Evolutionary conservation across 2,113 vertebrate species (phyloP).

Genomic region (Athene noctua): DNA sequence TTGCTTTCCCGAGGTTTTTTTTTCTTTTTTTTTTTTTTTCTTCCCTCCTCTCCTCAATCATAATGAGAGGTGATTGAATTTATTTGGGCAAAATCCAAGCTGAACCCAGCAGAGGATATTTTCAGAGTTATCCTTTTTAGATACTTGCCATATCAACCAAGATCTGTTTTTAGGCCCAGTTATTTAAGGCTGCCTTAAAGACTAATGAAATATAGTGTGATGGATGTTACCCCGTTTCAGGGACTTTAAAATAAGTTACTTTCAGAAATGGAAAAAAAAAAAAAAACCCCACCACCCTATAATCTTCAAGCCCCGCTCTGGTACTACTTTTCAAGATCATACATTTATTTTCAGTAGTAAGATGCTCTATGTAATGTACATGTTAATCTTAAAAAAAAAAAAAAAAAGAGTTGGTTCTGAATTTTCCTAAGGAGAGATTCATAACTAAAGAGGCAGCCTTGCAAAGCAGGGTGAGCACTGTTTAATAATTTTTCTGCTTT

Average conservation of each 20-base stretch:
- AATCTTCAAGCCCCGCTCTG: not conserved
- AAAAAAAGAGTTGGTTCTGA: not conserved
- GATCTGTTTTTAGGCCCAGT: slow-evolving; percentile 37
- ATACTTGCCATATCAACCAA: slow-evolving; percentile 44
- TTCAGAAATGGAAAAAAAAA: not conserved
- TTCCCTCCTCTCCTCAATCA: not conserved
- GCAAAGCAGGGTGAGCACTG: not conserved
- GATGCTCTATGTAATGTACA: not conserved
- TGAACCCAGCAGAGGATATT: slow-evolving; percentile 50
- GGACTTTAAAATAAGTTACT: slow-evolving; percentile 45
- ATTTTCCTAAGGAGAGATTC: slow-evolving; percentile 3
- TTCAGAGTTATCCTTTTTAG: slow-evolving; percentile 51
- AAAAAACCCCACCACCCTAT: not conserved
- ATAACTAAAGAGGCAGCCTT: not conserved
- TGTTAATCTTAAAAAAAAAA: not conserved
- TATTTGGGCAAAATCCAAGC: slow-evolving; percentile 59
- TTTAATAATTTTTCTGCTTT: not conserved
- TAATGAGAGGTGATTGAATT: slow-evolving; percentile 59
- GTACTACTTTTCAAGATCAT: not conserved
- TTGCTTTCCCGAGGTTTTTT: not conserved
- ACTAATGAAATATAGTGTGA: slow-evolving; percentile 46
- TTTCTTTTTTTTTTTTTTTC: no score
- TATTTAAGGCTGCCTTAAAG: slow-evolving; percentile 57
- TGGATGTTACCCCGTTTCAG: slow-evolving; percentile 2
- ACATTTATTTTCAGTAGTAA: not conserved